These are phyloP conservation scores for Brassicogethes aeneus DNA, from an alignment of 2,888 invertebrate species.

Conservation along the genomic window DNA sequence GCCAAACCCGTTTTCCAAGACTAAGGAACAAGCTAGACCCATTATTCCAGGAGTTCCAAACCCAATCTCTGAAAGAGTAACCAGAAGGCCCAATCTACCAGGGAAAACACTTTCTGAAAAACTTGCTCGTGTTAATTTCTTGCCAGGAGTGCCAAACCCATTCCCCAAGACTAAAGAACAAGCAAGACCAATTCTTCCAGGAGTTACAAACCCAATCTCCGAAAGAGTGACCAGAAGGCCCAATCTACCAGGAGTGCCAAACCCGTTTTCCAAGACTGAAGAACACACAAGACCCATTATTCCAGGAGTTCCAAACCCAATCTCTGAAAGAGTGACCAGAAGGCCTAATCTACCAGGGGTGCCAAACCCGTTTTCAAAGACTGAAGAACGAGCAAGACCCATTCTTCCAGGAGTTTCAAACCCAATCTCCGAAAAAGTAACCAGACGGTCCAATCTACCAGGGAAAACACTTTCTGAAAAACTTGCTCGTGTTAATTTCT, in stretches of 20 bases:
- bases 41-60: too few species aligned
- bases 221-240: too few species aligned
- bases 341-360: too few species aligned
- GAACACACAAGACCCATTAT: background rate
- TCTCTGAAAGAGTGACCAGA: too few species aligned
- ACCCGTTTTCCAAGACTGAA: background rate
- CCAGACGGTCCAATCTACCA: background rate
- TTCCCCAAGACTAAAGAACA: background rate
- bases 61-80: too few species aligned
- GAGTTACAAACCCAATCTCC: background rate
- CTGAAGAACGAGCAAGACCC: background rate
- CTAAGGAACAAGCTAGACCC: too few species aligned
- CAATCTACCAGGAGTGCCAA: background rate
- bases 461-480: too few species aligned
- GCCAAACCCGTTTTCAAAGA: background rate
- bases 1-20: too few species aligned
- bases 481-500: too few species aligned
- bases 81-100: too few species aligned
- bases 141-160: background rate
- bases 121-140: too few species aligned
- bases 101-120: too few species aligned
- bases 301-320: background rate
- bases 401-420: background rate
- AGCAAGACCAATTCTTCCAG: background rate
- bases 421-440: background rate